These are phyloP conservation scores for Ctenoplectra terminalis DNA, from an alignment of 1,140 invertebrate species.

Conservation along the genomic window DNA sequence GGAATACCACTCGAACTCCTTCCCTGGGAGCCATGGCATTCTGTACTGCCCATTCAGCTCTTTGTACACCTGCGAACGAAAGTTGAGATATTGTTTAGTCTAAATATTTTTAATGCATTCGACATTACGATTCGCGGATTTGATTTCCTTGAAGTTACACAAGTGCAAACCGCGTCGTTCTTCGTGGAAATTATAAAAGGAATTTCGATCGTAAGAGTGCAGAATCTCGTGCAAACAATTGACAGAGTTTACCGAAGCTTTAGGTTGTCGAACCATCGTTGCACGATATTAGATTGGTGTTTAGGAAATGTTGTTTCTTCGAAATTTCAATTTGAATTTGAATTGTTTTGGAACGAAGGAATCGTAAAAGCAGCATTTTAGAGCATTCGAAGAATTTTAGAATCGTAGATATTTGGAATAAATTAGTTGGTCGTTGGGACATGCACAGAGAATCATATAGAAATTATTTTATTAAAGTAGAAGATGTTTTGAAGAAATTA, in stretches of 20 bases:
- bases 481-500: too few relatives aligned
- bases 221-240: neutral
- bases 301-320: too few relatives aligned
- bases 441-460: too few relatives aligned
- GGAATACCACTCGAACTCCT: constrained; percentile 79
- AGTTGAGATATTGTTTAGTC: constrained; percentile 70
- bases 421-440: too few relatives aligned
- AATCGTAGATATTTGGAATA: too few relatives aligned
- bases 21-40: constrained; percentile 81
- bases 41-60: constrained; percentile 77
- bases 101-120: constrained; percentile 19
- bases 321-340: too few relatives aligned
- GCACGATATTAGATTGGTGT: too few relatives aligned
- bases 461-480: too few relatives aligned
- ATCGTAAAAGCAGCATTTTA: too few relatives aligned
- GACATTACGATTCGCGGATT: neutral
- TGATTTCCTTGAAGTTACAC: constrained; percentile 15
- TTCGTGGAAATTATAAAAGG: neutral
- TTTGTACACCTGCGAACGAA: constrained; percentile 77
- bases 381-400: too few relatives aligned
- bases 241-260: neutral
- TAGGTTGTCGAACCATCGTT: too few relatives aligned
- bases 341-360: too few relatives aligned
- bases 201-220: constrained; percentile 10
- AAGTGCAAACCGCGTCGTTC: neutral